A percentile compares a stretch with the other conserved stretches of the same genome.
Evolutionary conservation across 2,888 invertebrate genomes (phyloP).

Genomic region (Sympetrum striolatum): DNA sequence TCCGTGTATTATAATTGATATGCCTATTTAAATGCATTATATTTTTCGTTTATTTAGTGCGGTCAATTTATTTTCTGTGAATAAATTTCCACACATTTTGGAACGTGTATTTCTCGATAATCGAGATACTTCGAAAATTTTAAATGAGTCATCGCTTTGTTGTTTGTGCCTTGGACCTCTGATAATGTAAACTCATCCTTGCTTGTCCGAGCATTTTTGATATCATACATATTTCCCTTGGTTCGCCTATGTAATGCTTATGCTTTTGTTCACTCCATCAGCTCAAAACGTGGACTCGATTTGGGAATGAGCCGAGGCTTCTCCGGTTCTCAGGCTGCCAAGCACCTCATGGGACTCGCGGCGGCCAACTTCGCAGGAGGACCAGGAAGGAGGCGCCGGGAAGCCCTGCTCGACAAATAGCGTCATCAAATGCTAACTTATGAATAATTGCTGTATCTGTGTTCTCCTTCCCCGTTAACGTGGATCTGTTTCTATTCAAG

Average conservation of each 20-base stretch:
- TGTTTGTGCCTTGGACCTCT: too few relatives aligned
- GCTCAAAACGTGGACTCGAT: constrained; percentile 86
- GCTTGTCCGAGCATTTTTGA: too few relatives aligned
- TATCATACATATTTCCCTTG: not conserved
- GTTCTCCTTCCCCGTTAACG: not conserved
- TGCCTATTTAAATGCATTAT: too few relatives aligned
- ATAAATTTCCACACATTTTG: too few relatives aligned
- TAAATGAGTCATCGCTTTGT: too few relatives aligned
- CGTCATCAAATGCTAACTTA: not conserved
- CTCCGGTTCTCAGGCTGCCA: constrained; percentile 88
- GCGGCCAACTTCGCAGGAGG: constrained; percentile 90
- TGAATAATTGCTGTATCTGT: not conserved
- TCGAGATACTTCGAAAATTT: too few relatives aligned
- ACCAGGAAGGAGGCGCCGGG: constrained; percentile 84
- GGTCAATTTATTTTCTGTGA: too few relatives aligned
- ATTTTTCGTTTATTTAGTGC: too few relatives aligned
- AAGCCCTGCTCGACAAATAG: constrained; percentile 21
- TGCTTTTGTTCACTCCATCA: constrained; percentile 57
- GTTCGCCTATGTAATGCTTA: not conserved
- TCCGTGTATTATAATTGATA: too few relatives aligned
- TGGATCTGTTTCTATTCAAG: not conserved
- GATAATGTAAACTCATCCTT: too few relatives aligned
- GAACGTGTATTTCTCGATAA: too few relatives aligned
- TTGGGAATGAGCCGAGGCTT: constrained; percentile 87
- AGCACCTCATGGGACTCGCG: constrained; percentile 88